Conservation (phyloP, 2,797 vertebrate genomes). For the Propithecus perrieri region DNA sequence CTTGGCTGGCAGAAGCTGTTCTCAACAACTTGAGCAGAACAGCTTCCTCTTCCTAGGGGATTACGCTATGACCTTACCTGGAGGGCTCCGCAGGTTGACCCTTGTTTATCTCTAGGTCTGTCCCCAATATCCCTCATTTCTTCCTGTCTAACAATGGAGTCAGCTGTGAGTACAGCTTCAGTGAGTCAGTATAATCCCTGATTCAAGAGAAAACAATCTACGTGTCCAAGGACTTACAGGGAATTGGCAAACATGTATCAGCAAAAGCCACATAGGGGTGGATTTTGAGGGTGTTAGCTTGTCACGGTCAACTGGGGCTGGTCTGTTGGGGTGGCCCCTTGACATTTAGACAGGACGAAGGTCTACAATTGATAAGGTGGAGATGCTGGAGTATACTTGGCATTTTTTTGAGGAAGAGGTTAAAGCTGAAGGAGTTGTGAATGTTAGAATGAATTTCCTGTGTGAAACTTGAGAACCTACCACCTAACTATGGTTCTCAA, state of each 20-base stretch:
- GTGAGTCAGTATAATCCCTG: not conserved
- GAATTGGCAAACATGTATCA: not conserved
- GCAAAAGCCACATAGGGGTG: not conserved
- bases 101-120: not conserved
- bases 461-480: not conserved
- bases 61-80: not conserved
- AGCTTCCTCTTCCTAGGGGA: not conserved
- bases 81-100: not conserved
- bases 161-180: not conserved
- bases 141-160: not conserved
- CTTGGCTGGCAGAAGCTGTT: not conserved
- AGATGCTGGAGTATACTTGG: not conserved
- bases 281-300: not conserved
- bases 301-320: not conserved
- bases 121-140: not conserved
- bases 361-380: not conserved
- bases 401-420: not conserved
- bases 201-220: not conserved
- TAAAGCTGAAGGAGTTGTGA: not conserved
- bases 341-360: not conserved
- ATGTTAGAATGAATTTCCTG: not conserved
- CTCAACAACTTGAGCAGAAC: not conserved
- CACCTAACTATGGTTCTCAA: not conserved
- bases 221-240: not conserved
- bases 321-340: not conserved